phyloP scores from a whole-genome alignment of 2,113 vertebrate genomes.

The Brachyhypopomus occidentalis region DNA sequence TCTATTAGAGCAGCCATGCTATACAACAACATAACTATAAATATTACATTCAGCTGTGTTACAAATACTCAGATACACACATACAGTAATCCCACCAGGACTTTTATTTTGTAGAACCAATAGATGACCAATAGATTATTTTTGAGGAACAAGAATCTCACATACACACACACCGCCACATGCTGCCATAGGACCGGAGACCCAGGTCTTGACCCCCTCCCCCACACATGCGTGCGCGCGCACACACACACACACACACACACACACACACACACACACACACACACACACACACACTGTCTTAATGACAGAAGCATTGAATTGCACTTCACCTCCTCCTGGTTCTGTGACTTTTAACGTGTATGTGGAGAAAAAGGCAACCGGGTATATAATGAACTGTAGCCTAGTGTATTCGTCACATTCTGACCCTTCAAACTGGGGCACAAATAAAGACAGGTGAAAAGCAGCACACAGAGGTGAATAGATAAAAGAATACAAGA shows the following conservation, averaged over 20 bases:
- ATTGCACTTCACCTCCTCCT: conserved; percentile 80
- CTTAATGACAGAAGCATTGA: conserved; percentile 89
- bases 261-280: background rate
- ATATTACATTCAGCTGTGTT: conserved; percentile 72
- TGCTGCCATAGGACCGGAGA: too few species aligned
- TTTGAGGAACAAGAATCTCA: conserved; percentile 57
- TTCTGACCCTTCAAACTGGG: conserved; percentile 23
- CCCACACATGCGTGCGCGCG: conserved; percentile 47
- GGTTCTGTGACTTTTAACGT: conserved; percentile 62
- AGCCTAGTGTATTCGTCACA: background rate
- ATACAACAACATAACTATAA: conserved; percentile 91
- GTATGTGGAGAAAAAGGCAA: conserved; percentile 39
- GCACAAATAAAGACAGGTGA: conserved; percentile 32
- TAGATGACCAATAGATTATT: too few species aligned
- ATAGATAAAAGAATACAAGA: conserved; percentile 55
- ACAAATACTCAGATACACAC: conserved; percentile 3
- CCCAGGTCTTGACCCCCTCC: too few species aligned
- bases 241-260: background rate
- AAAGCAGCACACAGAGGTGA: conserved; percentile 54
- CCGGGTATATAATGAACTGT: background rate
- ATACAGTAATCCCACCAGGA: background rate
- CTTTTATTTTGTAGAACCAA: too few species aligned
- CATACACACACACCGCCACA: conserved; percentile 81
- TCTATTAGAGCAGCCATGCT: conserved; percentile 92
- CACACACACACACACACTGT: background rate